Percentiles rank a stretch among this genome's conserved stretches.
Evolutionary conservation across 2,113 vertebrate species (phyloP).

Genomic region (Kryptolebias marmoratus): DNA sequence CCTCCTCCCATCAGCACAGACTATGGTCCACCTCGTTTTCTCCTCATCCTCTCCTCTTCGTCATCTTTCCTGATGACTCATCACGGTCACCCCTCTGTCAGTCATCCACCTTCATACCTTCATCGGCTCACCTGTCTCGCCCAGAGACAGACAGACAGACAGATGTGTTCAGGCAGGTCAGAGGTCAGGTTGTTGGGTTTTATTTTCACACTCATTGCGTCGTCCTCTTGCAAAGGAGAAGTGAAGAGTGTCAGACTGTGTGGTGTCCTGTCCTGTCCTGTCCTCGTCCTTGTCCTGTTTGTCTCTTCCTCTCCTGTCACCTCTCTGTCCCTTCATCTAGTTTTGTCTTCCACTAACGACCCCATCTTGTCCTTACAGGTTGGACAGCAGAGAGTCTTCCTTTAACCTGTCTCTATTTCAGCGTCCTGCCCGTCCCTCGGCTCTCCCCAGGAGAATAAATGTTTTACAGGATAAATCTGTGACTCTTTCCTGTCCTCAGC

Average conservation of each 20-base stretch:
- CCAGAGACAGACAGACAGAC: conserved; percentile 17
- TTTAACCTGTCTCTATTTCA: conserved; percentile 35
- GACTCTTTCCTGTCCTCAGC: background rate
- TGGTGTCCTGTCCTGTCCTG: conserved; percentile 43
- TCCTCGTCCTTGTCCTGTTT: conserved; percentile 10
- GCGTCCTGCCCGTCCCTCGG: background rate
- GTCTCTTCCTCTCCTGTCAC: conserved; percentile 26
- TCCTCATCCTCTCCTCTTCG: background rate
- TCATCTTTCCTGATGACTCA: conserved; percentile 37
- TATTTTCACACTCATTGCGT: conserved; percentile 18
- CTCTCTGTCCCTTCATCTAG: conserved; percentile 38
- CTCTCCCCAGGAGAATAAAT: no score
- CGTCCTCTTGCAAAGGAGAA: conserved; percentile 66
- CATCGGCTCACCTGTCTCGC: conserved; percentile 22
- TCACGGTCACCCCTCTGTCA: conserved; percentile 16
- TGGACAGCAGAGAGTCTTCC: background rate
- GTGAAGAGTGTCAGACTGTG: conserved; percentile 65
- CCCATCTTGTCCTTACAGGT: conserved; percentile 12
- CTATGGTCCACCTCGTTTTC: background rate
- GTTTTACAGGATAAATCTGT: background rate
- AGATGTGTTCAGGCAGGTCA: conserved; percentile 22
- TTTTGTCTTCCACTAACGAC: conserved; percentile 7
- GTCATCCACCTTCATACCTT: conserved; percentile 26
- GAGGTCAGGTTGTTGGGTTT: conserved; percentile 17
- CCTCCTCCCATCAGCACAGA: background rate